A percentile compares a stretch with the other conserved stretches of the same genome.
phyloP scores from a whole-genome alignment of 2,797 vertebrate species.

The Enteromius treurensis region DNA sequence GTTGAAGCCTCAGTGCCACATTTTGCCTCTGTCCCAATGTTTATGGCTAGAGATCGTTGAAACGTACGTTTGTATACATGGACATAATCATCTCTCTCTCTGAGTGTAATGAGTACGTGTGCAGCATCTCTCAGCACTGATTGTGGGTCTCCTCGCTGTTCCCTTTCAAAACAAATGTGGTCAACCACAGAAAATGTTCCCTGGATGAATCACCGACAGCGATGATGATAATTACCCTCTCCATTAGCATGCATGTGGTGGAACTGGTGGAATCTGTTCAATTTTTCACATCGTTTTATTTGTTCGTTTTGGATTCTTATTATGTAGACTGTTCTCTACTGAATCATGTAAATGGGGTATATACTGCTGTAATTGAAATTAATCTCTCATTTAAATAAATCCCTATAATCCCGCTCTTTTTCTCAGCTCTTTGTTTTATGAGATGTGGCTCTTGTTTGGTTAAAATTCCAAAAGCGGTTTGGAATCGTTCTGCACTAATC shows the following conservation, averaged over 20 bases:
- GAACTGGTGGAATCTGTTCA: conserved; percentile 44
- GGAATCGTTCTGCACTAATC: background rate
- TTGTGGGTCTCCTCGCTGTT: conserved; percentile 51
- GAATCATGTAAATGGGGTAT: background rate
- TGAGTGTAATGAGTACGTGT: conserved; percentile 59
- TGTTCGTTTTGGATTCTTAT: conserved; percentile 21
- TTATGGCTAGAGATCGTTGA: conserved; percentile 54
- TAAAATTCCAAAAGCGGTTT: conserved; percentile 4
- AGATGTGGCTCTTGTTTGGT: background rate
- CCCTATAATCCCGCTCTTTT: background rate
- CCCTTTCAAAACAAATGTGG: conserved; percentile 54
- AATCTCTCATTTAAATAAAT: background rate
- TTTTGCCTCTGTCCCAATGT: conserved; percentile 54
- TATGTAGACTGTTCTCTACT: background rate
- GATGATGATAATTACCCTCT: conserved; percentile 55
- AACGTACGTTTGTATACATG: conserved; percentile 49
- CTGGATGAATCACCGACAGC: conserved; percentile 52
- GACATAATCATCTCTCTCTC: conserved; percentile 45
- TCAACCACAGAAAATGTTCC: conserved; percentile 53
- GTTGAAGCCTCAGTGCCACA: conserved; percentile 38
- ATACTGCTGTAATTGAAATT: background rate
- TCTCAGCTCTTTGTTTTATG: background rate
- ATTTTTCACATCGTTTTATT: conserved; percentile 24
- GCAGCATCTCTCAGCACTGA: conserved; percentile 40
- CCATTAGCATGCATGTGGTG: conserved; percentile 54